These are phyloP conservation scores for Nudaria mundana DNA, from an alignment of 2,888 invertebrate genomes.

Conservation along the genomic window DNA sequence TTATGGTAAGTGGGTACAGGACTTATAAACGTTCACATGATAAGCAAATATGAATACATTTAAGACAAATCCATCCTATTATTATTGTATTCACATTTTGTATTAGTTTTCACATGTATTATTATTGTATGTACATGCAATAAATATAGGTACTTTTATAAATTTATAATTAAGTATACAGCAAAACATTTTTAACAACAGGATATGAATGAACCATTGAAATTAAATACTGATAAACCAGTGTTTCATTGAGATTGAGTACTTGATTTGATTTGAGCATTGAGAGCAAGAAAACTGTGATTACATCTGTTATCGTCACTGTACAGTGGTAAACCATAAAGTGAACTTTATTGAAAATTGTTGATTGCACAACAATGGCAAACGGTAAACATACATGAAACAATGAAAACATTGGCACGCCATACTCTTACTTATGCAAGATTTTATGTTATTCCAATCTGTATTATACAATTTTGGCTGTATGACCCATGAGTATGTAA, in stretches of 20 bases:
- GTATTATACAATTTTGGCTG: not conserved
- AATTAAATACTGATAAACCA: slow-evolving; percentile 62
- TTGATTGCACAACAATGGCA: slow-evolving; percentile 75
- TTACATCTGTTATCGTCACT: slow-evolving; percentile 55
- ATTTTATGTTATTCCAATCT: slow-evolving; percentile 26
- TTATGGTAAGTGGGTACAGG: too few relatives aligned
- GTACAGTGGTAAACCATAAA: slow-evolving; percentile 59
- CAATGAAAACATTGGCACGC: slow-evolving; percentile 59
- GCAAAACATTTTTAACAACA: slow-evolving; percentile 28
- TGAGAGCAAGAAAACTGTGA: slow-evolving; percentile 40
- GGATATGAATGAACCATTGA: slow-evolving; percentile 57
- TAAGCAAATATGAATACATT: too few relatives aligned
- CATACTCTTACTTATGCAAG: slow-evolving; percentile 40
- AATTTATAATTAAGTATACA: too few relatives aligned
- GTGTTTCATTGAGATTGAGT: not conserved
- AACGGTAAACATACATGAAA: slow-evolving; percentile 58
- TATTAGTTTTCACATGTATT: too few relatives aligned
- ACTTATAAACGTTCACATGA: too few relatives aligned
- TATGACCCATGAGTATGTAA: not conserved
- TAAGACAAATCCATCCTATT: too few relatives aligned
- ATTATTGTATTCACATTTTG: too few relatives aligned
- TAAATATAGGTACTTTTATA: too few relatives aligned
- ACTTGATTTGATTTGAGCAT: slow-evolving; percentile 28
- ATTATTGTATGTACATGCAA: too few relatives aligned
- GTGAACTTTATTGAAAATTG: slow-evolving; percentile 73